Evolutionary conservation across 1,140 invertebrate genomes (phyloP).

Genomic region (Agrypnia vestita): DNA sequence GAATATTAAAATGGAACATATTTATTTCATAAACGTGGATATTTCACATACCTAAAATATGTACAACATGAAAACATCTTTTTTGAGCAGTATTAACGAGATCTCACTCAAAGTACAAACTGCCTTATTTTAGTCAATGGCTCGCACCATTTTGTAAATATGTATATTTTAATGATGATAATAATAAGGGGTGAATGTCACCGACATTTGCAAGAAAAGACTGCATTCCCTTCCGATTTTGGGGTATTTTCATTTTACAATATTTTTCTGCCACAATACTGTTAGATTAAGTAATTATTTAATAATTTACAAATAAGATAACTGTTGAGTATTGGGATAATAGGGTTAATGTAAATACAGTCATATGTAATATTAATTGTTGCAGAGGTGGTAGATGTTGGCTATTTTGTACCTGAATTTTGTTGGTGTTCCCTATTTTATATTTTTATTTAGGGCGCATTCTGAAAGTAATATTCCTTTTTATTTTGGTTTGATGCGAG

Average conservation of each 20-base stretch:
- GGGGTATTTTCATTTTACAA: constrained; percentile 18
- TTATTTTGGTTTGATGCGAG: background rate
- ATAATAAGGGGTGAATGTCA: constrained; percentile 3
- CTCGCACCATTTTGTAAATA: background rate
- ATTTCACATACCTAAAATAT: background rate
- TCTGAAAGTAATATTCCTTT: background rate
- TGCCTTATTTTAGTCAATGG: background rate
- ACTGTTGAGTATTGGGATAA: background rate
- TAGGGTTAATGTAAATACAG: constrained; percentile 5
- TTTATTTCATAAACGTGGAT: background rate
- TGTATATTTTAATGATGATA: background rate
- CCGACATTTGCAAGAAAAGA: constrained; percentile 22
- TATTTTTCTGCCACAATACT: constrained; percentile 12
- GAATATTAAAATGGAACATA: background rate
- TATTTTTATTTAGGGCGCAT: constrained; percentile 4
- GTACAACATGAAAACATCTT: too few species aligned
- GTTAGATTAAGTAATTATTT: background rate
- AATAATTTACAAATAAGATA: constrained; percentile 11
- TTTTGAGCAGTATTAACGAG: background rate
- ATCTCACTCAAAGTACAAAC: constrained; percentile 11
- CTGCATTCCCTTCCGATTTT: background rate
- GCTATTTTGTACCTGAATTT: constrained; percentile 41
- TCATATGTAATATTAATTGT: constrained; percentile 1
- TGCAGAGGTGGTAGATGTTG: constrained; percentile 26
- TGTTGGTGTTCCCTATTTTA: constrained; percentile 31